Percentiles rank a stretch among this genome's conserved stretches.
Evolutionary conservation across 2,113 vertebrate species (phyloP).

Genomic region (Clarias magur): DNA sequence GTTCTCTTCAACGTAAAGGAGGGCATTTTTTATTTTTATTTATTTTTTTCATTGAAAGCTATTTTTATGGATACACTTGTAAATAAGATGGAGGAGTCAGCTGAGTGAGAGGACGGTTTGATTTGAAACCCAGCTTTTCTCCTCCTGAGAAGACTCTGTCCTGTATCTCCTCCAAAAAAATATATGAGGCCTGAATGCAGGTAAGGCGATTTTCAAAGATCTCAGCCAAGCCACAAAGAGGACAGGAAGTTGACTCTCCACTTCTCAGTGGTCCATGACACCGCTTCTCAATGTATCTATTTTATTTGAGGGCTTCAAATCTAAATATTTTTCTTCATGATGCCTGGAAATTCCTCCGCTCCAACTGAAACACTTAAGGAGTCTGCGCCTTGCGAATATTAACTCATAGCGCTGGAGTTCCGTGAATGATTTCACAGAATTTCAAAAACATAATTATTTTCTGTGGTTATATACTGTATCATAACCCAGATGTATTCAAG

Average conservation of each 20-base stretch:
- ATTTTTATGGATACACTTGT: background rate
- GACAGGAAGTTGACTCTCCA: slow-evolving; percentile 54
- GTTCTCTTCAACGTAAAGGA: background rate
- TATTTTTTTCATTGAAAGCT: background rate
- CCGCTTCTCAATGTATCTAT: slow-evolving; percentile 59
- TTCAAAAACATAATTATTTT: slow-evolving; percentile 39
- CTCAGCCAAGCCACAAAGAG: slow-evolving; percentile 57
- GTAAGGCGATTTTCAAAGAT: slow-evolving; percentile 59
- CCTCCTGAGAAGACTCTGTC: slow-evolving; percentile 20
- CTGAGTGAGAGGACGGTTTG: background rate
- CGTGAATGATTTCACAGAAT: slow-evolving; percentile 48
- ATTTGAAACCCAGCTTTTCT: slow-evolving; percentile 20
- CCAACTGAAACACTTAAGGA: slow-evolving; percentile 56
- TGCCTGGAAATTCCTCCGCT: slow-evolving; percentile 48
- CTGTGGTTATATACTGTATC: background rate
- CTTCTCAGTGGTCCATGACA: slow-evolving; percentile 62
- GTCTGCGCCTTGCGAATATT: slow-evolving; percentile 56
- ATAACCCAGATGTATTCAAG: slow-evolving; percentile 6
- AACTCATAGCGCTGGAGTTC: slow-evolving; percentile 57
- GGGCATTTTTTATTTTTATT: background rate
- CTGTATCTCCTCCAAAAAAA: slow-evolving; percentile 52
- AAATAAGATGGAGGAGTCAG: background rate
- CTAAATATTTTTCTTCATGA: slow-evolving; percentile 63
- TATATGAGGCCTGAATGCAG: slow-evolving; percentile 60
- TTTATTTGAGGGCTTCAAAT: slow-evolving; percentile 57